phyloP scores from a whole-genome alignment of 2,797 vertebrate species.

The Mastacembelus armatus region DNA sequence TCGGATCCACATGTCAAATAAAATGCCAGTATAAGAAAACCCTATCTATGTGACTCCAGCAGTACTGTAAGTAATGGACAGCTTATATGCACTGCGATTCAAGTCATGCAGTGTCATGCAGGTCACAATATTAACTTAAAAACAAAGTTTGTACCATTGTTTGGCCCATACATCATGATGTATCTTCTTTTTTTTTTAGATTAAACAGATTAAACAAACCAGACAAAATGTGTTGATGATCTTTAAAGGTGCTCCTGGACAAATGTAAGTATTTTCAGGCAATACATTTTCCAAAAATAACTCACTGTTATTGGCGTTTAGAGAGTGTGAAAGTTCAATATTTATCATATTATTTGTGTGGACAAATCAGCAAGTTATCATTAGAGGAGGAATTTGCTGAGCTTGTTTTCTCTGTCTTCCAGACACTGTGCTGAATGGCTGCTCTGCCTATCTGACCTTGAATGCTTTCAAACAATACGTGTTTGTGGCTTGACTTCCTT shows the following conservation, averaged over 20 bases:
- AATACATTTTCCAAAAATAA: too few relatives aligned
- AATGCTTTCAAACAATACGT: constrained; percentile 37
- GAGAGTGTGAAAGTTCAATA: background rate
- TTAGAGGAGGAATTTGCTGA: constrained; percentile 5
- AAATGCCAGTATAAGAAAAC: constrained; percentile 4
- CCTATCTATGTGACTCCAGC: background rate
- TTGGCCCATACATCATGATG: too few relatives aligned
- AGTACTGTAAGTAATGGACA: background rate
- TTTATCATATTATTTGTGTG: constrained; percentile 5
- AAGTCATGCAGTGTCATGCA: constrained; percentile 1
- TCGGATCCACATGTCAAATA: constrained; percentile 8
- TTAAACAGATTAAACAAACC: too few relatives aligned
- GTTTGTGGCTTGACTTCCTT: too few relatives aligned
- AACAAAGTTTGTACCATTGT: background rate
- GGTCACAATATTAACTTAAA: background rate
- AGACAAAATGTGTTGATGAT: too few relatives aligned
- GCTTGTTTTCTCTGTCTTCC: constrained; percentile 32
- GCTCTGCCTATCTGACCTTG: constrained; percentile 69
- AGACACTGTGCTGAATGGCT: constrained; percentile 55
- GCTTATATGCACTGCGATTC: background rate
- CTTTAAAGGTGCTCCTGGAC: too few relatives aligned
- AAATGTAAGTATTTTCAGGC: background rate
- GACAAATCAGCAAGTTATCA: constrained; percentile 8
- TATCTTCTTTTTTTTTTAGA: too few relatives aligned
- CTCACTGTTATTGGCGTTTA: background rate